Conservation (phyloP, 2,113 vertebrate genomes). For the Sardina pilchardus region DNA sequence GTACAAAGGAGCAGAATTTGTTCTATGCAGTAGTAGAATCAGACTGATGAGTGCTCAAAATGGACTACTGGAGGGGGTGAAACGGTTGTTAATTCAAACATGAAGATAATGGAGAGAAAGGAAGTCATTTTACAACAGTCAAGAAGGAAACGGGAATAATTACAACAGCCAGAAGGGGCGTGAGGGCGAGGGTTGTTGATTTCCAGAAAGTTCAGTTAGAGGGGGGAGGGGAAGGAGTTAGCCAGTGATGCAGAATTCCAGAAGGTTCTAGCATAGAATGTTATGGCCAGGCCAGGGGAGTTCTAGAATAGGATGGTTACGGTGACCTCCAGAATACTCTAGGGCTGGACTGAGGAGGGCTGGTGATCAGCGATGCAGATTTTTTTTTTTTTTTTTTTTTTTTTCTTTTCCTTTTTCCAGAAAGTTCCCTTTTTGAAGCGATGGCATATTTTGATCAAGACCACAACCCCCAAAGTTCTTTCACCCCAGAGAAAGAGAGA, state of each 20-base stretch:
- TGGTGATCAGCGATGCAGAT: background rate
- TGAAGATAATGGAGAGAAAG: conserved; percentile 39
- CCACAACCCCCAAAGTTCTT: conserved; percentile 25
- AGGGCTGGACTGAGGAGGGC: background rate
- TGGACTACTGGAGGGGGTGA: conserved; percentile 51
- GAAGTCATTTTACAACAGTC: conserved; percentile 31
- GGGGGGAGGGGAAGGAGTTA: conserved; percentile 21
- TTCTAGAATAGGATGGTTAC: background rate
- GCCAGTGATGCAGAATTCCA: conserved; percentile 7
- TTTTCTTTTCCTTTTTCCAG: too few relatives aligned
- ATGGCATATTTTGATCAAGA: too few relatives aligned
- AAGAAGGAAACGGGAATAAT: background rate
- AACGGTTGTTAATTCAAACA: conserved; percentile 8
- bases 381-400: background rate
- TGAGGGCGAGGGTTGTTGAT: background rate
- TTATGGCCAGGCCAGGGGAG: background rate
- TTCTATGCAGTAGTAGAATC: conserved; percentile 52
- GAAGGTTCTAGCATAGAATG: conserved; percentile 19
- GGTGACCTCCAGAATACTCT: too few relatives aligned
- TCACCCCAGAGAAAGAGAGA: background rate
- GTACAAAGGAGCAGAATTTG: conserved; percentile 36
- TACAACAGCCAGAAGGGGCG: background rate
- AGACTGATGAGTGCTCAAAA: conserved; percentile 54
- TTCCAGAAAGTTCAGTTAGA: background rate
- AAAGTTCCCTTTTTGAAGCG: background rate